Conservation (phyloP, 1,140 invertebrate species). For the Pissodes strobi region DNA sequence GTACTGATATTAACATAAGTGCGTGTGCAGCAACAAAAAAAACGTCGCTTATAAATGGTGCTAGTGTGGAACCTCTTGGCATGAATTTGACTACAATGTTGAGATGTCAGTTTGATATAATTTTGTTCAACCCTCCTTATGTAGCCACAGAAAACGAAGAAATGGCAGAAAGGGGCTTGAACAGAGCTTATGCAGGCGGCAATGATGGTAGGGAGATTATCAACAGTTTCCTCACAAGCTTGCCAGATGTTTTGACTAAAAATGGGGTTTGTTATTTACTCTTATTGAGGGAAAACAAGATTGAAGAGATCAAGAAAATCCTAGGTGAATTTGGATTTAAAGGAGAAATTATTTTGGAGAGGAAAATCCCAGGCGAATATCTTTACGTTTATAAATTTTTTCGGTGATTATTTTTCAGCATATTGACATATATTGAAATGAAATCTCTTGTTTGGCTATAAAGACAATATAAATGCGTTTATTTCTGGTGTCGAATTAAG, state of each 20-base stretch:
- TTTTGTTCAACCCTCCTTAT: constrained; percentile 98
- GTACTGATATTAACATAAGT: constrained; percentile 80
- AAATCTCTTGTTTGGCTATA: too few species aligned
- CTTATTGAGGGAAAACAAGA: constrained; percentile 84
- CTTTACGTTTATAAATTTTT: constrained; percentile 58
- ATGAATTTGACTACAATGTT: constrained; percentile 68
- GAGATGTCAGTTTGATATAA: constrained; percentile 71
- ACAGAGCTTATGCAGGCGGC: constrained; percentile 85
- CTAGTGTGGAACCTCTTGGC: constrained; percentile 67
- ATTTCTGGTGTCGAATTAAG: not conserved
- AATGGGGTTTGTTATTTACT: constrained; percentile 83
- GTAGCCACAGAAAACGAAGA: constrained; percentile 83
- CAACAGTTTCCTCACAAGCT: constrained; percentile 70
- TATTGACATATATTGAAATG: too few species aligned
- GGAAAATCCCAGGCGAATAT: constrained; percentile 64
- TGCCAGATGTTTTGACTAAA: constrained; percentile 70
- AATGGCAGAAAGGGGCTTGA: constrained; percentile 63
- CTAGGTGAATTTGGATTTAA: constrained; percentile 65
- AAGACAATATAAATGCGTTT: not conserved
- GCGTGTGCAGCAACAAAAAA: constrained; percentile 73
- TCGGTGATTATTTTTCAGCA: too few species aligned
- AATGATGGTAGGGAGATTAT: constrained; percentile 77
- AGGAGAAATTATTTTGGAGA: constrained; percentile 65
- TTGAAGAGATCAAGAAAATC: constrained; percentile 69
- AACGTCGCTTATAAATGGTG: constrained; percentile 69